These are phyloP conservation scores for Chaenogobius annularis DNA, from an alignment of 2,113 vertebrate genomes.

Conservation along the genomic window DNA sequence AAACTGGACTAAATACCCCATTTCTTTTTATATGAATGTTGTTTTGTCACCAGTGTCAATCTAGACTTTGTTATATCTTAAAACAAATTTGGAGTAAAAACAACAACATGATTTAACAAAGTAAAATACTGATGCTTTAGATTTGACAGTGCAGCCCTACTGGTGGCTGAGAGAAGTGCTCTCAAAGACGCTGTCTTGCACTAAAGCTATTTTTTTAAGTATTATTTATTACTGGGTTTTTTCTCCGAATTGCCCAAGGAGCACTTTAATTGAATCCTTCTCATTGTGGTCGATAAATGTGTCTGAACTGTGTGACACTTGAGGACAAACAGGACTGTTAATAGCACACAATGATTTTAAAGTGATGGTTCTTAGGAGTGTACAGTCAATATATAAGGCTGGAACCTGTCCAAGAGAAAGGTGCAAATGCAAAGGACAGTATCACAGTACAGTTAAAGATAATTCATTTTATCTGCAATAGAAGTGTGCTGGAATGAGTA, in stretches of 20 bases:
- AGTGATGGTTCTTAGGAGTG: conserved; percentile 41
- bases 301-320: conserved; percentile 59
- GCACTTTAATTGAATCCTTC: conserved; percentile 66
- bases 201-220: conserved; percentile 56
- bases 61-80: too few species aligned
- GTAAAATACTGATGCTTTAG: too few species aligned
- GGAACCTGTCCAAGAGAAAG: conserved; percentile 14
- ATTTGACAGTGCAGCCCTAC: too few species aligned
- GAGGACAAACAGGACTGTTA: conserved; percentile 45
- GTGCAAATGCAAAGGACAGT: not conserved
- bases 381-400: not conserved
- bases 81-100: too few species aligned
- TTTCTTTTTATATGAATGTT: too few species aligned
- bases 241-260: conserved; percentile 44
- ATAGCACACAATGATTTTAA: conserved; percentile 51
- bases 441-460: not conserved
- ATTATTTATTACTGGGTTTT: conserved; percentile 36
- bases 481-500: not conserved
- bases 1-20: too few species aligned
- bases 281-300: conserved; percentile 66
- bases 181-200: conserved; percentile 17
- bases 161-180: conserved; percentile 33
- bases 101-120: too few species aligned
- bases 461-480: not conserved
- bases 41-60: too few species aligned